phyloP scores from a whole-genome alignment of 2,797 vertebrate genomes.

The Capromys pilorides region DNA sequence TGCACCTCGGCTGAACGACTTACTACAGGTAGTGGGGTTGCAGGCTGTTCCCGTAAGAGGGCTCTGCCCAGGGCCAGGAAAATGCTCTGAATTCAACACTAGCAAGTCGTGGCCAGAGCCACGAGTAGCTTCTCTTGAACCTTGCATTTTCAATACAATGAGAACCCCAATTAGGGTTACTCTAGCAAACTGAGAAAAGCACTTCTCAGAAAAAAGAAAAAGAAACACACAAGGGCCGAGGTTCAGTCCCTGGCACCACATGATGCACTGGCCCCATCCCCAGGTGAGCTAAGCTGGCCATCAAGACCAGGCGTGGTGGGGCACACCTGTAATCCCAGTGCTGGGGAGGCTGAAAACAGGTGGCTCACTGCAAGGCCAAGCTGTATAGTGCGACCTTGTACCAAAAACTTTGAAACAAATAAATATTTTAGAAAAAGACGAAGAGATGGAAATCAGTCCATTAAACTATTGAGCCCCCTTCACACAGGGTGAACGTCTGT shows the following conservation, averaged over 20 bases:
- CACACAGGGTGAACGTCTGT: background rate
- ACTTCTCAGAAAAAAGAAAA: constrained; percentile 60
- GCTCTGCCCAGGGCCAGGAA: constrained; percentile 54
- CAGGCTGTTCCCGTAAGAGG: constrained; percentile 72
- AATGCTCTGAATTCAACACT: constrained; percentile 53
- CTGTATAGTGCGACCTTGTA: too few relatives aligned
- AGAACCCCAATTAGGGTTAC: constrained; percentile 55
- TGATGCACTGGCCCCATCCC: too few relatives aligned
- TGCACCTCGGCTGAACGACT: constrained; percentile 38
- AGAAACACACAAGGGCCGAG: too few relatives aligned
- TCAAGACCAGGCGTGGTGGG: too few relatives aligned
- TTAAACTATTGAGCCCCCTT: constrained; percentile 29
- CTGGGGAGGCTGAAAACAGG: too few relatives aligned
- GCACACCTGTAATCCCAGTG: too few relatives aligned
- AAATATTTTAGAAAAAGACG: background rate
- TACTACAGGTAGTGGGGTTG: constrained; percentile 57
- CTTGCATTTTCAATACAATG: constrained; percentile 51
- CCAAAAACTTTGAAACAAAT: too few relatives aligned
- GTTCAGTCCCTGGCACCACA: too few relatives aligned
- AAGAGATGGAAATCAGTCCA: constrained; percentile 58
- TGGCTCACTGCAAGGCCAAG: too few relatives aligned
- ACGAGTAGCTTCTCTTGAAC: constrained; percentile 51
- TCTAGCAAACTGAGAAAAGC: constrained; percentile 71
- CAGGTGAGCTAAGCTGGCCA: too few relatives aligned
- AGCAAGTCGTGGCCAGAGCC: constrained; percentile 70